A percentile compares a stretch with the other conserved stretches of the same genome.
Evolutionary conservation across 2,888 invertebrate genomes (phyloP).

Genomic region (Diadegma fenestrale): DNA sequence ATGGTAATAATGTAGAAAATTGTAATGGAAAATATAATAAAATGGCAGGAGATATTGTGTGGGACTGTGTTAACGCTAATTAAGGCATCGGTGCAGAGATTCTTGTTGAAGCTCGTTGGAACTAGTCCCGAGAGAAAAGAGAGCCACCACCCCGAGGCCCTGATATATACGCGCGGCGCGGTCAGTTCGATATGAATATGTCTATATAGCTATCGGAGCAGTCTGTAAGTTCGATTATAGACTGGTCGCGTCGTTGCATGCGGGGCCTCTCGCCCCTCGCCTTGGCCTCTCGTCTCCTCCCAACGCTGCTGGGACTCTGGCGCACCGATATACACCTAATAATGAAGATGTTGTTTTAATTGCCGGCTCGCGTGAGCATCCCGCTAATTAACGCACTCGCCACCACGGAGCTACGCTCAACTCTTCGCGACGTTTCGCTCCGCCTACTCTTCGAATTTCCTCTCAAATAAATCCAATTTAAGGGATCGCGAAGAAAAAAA

Average conservation of each 20-base stretch:
- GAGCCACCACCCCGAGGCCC: slow-evolving; percentile 48
- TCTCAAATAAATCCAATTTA: slow-evolving; percentile 19
- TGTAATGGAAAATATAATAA: slow-evolving; percentile 30
- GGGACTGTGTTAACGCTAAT: slow-evolving; percentile 56
- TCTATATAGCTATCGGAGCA: background rate
- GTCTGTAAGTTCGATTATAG: slow-evolving; percentile 62
- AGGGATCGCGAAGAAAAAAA: background rate
- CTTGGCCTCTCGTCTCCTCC: slow-evolving; percentile 50
- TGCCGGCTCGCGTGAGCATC: slow-evolving; percentile 84
- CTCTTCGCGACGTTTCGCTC: slow-evolving; percentile 75
- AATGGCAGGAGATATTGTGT: slow-evolving; percentile 27
- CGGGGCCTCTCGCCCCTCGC: slow-evolving; percentile 54
- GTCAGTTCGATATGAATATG: background rate
- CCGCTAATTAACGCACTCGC: slow-evolving; percentile 84
- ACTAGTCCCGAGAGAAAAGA: slow-evolving; percentile 44
- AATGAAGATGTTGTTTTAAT: slow-evolving; percentile 85
- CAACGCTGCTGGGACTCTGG: slow-evolving; percentile 26
- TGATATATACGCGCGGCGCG: slow-evolving; percentile 19
- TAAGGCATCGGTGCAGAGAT: slow-evolving; percentile 57
- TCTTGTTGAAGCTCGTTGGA: slow-evolving; percentile 54
- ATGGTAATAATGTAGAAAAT: background rate
- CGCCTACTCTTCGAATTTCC: background rate
- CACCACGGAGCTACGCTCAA: slow-evolving; percentile 79
- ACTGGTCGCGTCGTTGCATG: slow-evolving; percentile 65
- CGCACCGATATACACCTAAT: slow-evolving; percentile 79